Evolutionary conservation across 2,113 vertebrate genomes (phyloP), one percentile per base, ranked within the genome.

Genomic region (Girardinichthys multiradiatus): DNA sequence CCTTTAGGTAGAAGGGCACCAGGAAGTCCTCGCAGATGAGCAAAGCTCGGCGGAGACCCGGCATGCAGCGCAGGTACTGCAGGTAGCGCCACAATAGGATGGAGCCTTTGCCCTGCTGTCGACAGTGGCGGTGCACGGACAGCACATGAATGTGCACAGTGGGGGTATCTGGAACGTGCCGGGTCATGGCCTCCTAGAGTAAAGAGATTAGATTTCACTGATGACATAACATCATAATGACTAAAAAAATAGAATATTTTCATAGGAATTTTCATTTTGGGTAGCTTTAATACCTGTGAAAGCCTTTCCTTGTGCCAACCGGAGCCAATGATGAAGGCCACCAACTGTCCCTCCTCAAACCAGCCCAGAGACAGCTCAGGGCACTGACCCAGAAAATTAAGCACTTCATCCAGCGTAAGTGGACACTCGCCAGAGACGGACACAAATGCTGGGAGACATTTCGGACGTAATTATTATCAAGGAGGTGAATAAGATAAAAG

Each of bases 401-500:
- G 92, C 70, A 95, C 94, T 69, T 95, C 93, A 29, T 94, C 89
- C 76, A 94, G 83, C 8, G 89, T 93, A 28, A 95, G 90, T 17
- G 94, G 95, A 83, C 95, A 95, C 84, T 94, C 93, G 39, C 95
- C 93, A 10, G 94, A 95, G 71, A 94, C 94, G 0, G 94, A 95
- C 51, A 95, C 86, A 57, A 95, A 95, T 0, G 94, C 95, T 95
- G 84, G 11, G 6, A 59, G 24, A 4, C 51, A 75, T 37, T 31
- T 81, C 2, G 57, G 37, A 37, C 19, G 2, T 3, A 51, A 28
- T 76, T 21, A 57, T 60, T 3, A 8, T 65, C 24, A 39, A 65
- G 45, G 21, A 31, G 74, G 37, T 11, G 21, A 48, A 39, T 21
- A 81, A 69, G 12, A 51, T 61, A 65, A 48, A 77, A 15, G 37